Evolutionary conservation across 2,888 invertebrate genomes (phyloP).

Genomic region (Coleophora flavipennella): DNA sequence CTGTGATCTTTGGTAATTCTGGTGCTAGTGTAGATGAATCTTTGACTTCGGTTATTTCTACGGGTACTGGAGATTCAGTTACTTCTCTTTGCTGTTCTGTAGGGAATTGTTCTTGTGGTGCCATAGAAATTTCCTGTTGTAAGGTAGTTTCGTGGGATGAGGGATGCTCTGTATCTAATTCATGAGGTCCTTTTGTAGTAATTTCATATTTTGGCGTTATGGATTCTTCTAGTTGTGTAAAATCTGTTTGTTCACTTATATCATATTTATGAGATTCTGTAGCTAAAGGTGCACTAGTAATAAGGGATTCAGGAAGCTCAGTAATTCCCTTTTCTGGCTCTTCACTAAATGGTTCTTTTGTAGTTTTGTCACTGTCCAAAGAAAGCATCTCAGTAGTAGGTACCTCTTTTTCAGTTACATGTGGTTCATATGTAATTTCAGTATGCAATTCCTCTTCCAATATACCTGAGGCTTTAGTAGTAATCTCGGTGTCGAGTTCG

Average conservation of each 20-base stretch:
- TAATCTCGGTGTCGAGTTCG: neutral
- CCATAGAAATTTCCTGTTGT: neutral
- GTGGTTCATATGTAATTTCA: neutral
- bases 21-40: constrained; percentile 8
- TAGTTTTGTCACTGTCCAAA: too few species aligned
- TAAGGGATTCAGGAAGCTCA: too few species aligned
- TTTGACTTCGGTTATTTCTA: neutral
- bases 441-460: neutral
- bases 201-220: neutral
- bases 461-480: neutral
- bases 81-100: neutral
- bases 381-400: constrained; percentile 1
- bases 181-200: neutral
- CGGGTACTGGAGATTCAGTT: neutral
- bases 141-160: neutral
- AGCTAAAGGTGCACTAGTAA: neutral
- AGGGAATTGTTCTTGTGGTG: neutral
- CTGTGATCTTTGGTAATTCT: constrained; percentile 3
- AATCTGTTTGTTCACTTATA: neutral
- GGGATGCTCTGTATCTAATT: neutral
- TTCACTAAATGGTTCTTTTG: too few species aligned
- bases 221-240: neutral
- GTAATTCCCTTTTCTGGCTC: too few species aligned
- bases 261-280: constrained; percentile 1
- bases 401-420: constrained; percentile 3